Evolutionary conservation across 2,113 vertebrate species (phyloP), one percentile per base, ranked within the genome.

Genomic region (Crocuta crocuta): DNA sequence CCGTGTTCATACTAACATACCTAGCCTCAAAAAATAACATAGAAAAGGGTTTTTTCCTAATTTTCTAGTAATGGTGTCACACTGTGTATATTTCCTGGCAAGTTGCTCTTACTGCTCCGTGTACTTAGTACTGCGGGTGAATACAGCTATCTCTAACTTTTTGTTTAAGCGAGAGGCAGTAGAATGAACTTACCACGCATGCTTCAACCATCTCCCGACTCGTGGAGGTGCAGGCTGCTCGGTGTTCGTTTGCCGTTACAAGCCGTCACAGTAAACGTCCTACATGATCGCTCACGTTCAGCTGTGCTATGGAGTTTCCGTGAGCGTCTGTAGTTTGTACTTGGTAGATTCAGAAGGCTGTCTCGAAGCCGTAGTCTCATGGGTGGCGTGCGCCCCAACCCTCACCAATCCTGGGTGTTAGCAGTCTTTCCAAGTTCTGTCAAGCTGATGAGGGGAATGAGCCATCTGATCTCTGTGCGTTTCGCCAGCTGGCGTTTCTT

Each of bases 231-330:
- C 33, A 2, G 39, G 35, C 61, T 1, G 1, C 23, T 65, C 33
- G 1, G n/a, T 19, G 19, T 33, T 2, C 15, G 12, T 68, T 70
- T 66, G n/a, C 15, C 28, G 0, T 71, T 2, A 26, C 50, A 66
- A 43, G 45, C 16, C 4, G 13, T 39, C 39, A 39, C 79, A 31
- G 16, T 24, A 19, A 70, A 43, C 10, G 23, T 68, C 35, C 43
- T 24, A 2, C 16, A 4, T 48, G 12, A 39, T 39, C 16, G 68
- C 24, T 53, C n/a, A 0, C 4, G 2, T 11, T 63, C 26, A 3
- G 21, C 1, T 19, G 21, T 10, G 12, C 39, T 78, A 43, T 4
- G 31, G 55, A 58, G 55, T 28, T 45, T 45, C 73, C 0, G 0
- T 0, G 43, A 50, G 39, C 35, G 24, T 23, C 50, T 9, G 2